Base-by-base conservation (phyloP, 2,113 vertebrate genomes). In the Uria aalge region DNA sequence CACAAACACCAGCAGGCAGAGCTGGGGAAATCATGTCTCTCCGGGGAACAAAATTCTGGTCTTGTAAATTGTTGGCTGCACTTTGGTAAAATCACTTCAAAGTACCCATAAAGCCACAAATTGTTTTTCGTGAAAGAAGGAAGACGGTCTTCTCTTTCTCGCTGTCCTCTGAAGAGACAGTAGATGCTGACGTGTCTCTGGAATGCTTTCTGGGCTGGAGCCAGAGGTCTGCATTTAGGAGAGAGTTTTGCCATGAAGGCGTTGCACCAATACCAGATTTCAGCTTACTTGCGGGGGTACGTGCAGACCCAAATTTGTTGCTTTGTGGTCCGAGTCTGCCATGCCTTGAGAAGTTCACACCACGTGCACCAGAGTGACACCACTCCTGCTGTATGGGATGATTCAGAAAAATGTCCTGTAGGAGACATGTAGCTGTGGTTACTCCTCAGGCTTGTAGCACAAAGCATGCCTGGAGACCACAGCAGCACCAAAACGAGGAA, bases 361-460 rank as follows among this genome's bases (percentile, higher is more conserved):
- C 24, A 50, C 30, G 24, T 13, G 32, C 24, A 47, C 32, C 34
- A 36, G 45, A 34, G 11, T 5, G 8, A 40, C 38, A 38, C 24
- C 1, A 2, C 38, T 79, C 27, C 43, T 52, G 23, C 20, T 1
- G 0, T 9, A 30, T 1, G 4, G 26, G n/a, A 34, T 4, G 1
- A 27, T 32, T 62, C 24, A 47, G 48, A 52, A 71, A n/a, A 53
- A 29, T 22, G 62, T 34, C 40, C 34, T 7, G 0, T 2, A 17
- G 24, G 9, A 48, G 7, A 27, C 2, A 0, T 2, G 4, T 34
- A 24, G 24, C 8, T 16, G 11, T 8, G 5, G 32, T 22, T 81
- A 11, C 34, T 74, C 30, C 27, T 69, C 62, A 63, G 36, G 16
- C 13, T 60, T 67, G 36, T 36, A 32, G 26, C 40, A 24, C 20